Evolutionary conservation across 2,113 vertebrate genomes (phyloP).

Genomic region (Semnornis frantzii): DNA sequence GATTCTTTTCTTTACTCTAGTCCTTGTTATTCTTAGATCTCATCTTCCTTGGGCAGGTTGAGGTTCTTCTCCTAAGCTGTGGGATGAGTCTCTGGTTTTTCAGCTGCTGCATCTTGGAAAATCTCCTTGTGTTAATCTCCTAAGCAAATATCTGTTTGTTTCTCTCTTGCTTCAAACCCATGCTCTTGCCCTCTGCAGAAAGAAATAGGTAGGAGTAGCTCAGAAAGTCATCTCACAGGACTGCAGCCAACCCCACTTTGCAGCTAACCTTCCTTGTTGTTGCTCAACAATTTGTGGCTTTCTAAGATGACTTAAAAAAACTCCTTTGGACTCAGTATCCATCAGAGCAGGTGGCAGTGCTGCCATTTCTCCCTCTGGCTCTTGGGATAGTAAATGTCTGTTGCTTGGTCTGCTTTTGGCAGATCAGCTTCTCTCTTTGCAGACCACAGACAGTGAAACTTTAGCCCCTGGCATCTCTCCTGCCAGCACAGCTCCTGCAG

Average conservation of each 20-base stretch:
- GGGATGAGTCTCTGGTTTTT: background rate
- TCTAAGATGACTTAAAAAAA: background rate
- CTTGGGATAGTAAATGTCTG: background rate
- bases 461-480: background rate
- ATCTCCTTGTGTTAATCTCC: background rate
- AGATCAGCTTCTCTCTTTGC: background rate
- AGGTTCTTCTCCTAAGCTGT: background rate
- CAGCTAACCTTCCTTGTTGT: background rate
- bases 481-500: background rate
- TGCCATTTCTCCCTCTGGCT: background rate
- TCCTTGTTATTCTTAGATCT: background rate
- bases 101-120: background rate
- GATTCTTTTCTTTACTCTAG: background rate
- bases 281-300: background rate
- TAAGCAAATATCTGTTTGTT: background rate
- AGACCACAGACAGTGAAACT: constrained; percentile 4
- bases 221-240: background rate
- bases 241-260: background rate
- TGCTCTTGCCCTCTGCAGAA: background rate
- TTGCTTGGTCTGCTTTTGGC: background rate
- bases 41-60: background rate
- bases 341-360: background rate
- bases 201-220: background rate
- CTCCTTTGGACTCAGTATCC: background rate
- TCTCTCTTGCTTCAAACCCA: background rate